Evolutionary conservation across 1,140 invertebrate genomes (phyloP), one percentile per base, ranked within the genome.

Genomic region (Ostrea edulis): DNA sequence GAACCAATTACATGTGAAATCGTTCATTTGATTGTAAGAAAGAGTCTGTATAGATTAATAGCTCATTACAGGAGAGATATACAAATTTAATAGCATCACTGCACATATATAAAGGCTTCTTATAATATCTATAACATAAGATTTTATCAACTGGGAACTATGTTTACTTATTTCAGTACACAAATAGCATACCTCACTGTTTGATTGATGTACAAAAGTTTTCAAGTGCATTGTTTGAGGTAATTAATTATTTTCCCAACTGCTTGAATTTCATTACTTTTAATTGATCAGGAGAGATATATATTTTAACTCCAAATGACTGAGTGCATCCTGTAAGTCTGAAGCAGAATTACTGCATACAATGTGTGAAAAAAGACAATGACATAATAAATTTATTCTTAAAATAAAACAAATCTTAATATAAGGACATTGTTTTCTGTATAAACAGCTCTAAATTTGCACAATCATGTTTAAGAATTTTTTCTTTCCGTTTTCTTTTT

Each of bases 21-120:
- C 53, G 82, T 54, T 83, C 82, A 83, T 83, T 83, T 83, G 82
- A 52, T 83, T 83, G 82, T 52, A 83, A 83, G 82, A 83, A 52
- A 52, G 82, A 11, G 53, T 17, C 44, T 20, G 17, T 22, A 25
- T 29, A 77, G 25, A 29, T 77, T 77, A 35, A 77, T 14, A 25
- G 9, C 25, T 11, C 25, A 25, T 8, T 35, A 77, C 14, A 3
- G 14, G 29, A 25, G 12, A 77, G 68, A 25, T 29, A 25, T 29
- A 77, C 25, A 29, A 35, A 25, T 77, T 29, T 35, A 29, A 29
- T 14, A 77, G 68, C 29, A 12, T 25, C 25, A 77, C 25, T 77
- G 11, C 4, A 29, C 22, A 35, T 11, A 35, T n/a, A 62, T 11
- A 77, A n/a, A 8, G 68, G 25, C 22, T 77, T 77, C 29, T 29